phyloP scores from a whole-genome alignment of 2,888 invertebrate genomes.

The Epinotia brunnichana region DNA sequence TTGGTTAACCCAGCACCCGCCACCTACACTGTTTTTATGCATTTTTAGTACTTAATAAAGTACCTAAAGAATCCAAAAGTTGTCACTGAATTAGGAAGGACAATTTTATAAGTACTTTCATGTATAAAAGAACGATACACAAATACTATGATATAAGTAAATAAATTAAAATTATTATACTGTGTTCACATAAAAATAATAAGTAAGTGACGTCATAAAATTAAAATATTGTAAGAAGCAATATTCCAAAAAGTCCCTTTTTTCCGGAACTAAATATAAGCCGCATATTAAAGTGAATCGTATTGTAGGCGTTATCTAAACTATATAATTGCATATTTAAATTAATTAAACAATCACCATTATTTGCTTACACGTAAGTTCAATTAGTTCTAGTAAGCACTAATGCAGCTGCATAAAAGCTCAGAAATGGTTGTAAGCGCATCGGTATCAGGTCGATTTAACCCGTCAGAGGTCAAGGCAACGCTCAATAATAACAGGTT shows the following conservation, averaged over 20 bases:
- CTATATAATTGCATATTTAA: too few relatives aligned
- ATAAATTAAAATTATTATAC: background rate
- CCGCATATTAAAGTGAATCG: too few relatives aligned
- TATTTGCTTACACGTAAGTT: too few relatives aligned
- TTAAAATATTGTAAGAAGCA: background rate
- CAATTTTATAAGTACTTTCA: too few relatives aligned
- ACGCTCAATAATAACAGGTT: conserved; percentile 45
- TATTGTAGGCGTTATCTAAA: too few relatives aligned
- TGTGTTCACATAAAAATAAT: too few relatives aligned
- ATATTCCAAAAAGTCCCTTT: background rate
- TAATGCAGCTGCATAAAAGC: conserved; percentile 12
- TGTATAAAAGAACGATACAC: too few relatives aligned
- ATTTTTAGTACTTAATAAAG: background rate
- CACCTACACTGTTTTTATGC: background rate
- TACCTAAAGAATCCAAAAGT: background rate
- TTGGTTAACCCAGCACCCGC: background rate
- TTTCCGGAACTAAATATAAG: background rate
- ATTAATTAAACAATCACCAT: too few relatives aligned
- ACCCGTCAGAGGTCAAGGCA: conserved; percentile 69
- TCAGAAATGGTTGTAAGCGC: conserved; percentile 11
- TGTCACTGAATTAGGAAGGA: background rate
- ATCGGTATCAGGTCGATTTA: conserved; percentile 47
- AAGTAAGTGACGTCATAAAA: background rate
- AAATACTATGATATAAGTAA: too few relatives aligned
- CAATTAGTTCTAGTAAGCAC: background rate